A percentile compares a stretch with the other conserved stretches of the same genome.
These are phyloP conservation scores for western clawed frog (Xenopus tropicalis) DNA, from an alignment of 2,113 vertebrate species.

Conservation along the genomic window DNA sequence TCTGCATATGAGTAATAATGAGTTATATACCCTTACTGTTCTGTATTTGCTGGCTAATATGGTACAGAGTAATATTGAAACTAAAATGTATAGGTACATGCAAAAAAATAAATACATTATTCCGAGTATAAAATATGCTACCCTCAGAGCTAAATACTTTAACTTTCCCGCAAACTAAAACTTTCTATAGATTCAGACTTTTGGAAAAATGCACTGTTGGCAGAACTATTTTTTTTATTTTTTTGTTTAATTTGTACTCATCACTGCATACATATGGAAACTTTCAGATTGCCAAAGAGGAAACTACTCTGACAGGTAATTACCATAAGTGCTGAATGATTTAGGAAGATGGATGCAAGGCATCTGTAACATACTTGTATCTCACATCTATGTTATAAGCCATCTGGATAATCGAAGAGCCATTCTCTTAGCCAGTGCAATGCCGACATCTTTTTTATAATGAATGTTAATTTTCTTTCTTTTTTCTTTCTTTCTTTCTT, in stretches of 20 bases:
- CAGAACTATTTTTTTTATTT: conserved; percentile 41
- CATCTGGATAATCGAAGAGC: conserved; percentile 59
- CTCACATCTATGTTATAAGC: conserved; percentile 62
- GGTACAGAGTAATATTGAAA: too few relatives aligned
- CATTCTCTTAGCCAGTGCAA: conserved; percentile 57
- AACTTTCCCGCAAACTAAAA: background rate
- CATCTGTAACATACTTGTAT: conserved; percentile 62
- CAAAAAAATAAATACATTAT: too few relatives aligned
- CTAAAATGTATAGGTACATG: too few relatives aligned
- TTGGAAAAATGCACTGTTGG: conserved; percentile 24
- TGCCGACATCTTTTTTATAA: conserved; percentile 32
- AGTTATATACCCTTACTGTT: too few relatives aligned
- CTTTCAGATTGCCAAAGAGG: conserved; percentile 57
- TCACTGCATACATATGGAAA: conserved; percentile 38
- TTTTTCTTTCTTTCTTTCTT: too few relatives aligned
- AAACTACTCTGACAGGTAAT: conserved; percentile 62
- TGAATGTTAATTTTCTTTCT: too few relatives aligned
- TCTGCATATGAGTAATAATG: too few relatives aligned
- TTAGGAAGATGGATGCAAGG: conserved; percentile 61
- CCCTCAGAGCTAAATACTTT: conserved; percentile 7
- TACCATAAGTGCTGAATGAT: conserved; percentile 61
- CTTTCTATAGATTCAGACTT: background rate
- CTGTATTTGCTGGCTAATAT: too few relatives aligned
- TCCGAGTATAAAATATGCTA: background rate
- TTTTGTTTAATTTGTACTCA: conserved; percentile 46